Conservation (phyloP, 2,797 vertebrate genomes). For the Benthosema pterotum region DNA sequence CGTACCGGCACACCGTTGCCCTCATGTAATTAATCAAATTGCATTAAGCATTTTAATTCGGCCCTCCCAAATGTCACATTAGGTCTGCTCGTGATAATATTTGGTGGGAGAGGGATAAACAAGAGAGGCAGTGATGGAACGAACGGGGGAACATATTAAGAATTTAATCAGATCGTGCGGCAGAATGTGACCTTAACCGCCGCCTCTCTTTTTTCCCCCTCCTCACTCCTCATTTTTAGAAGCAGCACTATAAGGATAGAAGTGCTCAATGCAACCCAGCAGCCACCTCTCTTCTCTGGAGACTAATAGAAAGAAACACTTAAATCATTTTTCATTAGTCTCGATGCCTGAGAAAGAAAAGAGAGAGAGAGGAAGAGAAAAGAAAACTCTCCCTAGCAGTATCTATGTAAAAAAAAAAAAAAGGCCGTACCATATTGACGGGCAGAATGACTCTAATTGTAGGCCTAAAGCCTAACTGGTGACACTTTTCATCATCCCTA, state of each 20-base stretch:
- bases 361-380: constrained; percentile 24
- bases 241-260: constrained; percentile 10
- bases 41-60: constrained; percentile 61
- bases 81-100: constrained; percentile 61
- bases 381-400: constrained; percentile 31
- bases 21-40: constrained; percentile 63
- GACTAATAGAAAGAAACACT: constrained; percentile 56
- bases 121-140: constrained; percentile 25
- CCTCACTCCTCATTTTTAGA: constrained; percentile 16
- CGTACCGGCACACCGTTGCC: constrained; percentile 43
- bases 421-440: no score
- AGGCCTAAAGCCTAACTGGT: constrained; percentile 16
- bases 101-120: constrained; percentile 56
- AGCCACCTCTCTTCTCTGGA: no score
- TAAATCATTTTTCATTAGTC: constrained; percentile 58
- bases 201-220: constrained; percentile 31
- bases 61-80: constrained; percentile 67
- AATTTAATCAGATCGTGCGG: constrained; percentile 67
- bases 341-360: constrained; percentile 25
- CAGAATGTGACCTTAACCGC: constrained; percentile 64
- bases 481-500: constrained; percentile 51
- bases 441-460: no score
- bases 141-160: constrained; percentile 38
- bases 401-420: not conserved
- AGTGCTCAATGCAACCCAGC: no score